Evolutionary conservation across 2,888 invertebrate species (phyloP), one percentile per base, ranked within the genome.

Genomic region (Lamproptera curius): DNA sequence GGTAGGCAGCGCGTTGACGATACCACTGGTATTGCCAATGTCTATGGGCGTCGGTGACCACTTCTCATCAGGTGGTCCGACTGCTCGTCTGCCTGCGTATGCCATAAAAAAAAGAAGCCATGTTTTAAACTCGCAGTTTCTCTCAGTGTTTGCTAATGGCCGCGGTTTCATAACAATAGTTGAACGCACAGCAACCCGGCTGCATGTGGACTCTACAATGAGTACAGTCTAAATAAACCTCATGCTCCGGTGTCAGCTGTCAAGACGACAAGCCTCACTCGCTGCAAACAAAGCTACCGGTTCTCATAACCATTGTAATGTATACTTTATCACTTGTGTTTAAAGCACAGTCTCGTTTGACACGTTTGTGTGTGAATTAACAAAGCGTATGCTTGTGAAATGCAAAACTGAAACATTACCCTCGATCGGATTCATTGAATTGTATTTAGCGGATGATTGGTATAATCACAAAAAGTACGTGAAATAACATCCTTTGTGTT

Each of bases 201-300:
- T 28, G 28, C 28, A 28, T 28, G 28, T 28, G 10, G 28, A 31
- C 31, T 31, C 11, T 31, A 31, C 4, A 13, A 9, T 11, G 11
- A 41, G 41, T 16, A 11, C 23, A 31, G n/a, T 31, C 31, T 31
- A 31, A 31, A 31, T 31, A 31, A 31, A 31, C 31, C 31, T 31
- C 39, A 33, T 39, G 33, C 45, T 6, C 9, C 26, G 40, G 35
- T 40, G 40, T 46, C 40, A 41, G 46, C 40, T 46, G 40, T 41
- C 40, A 40, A 35, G 16, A 9, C 28, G 46, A 26, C 40, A 35
- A 13, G 40, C 40, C 15, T 35, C 46, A 35, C 16, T 15, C 40
- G 16, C 6, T 16, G 46, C 35, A 35, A 40, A 46, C 46, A 46
- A 40, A 26, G 31, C 28, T 26, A 13, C 34, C 9, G 16, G 16